A percentile compares a stretch with the other conserved stretches of the same genome.
Conservation (phyloP, 2,113 vertebrate genomes). For the Condylura cristata region DNA sequence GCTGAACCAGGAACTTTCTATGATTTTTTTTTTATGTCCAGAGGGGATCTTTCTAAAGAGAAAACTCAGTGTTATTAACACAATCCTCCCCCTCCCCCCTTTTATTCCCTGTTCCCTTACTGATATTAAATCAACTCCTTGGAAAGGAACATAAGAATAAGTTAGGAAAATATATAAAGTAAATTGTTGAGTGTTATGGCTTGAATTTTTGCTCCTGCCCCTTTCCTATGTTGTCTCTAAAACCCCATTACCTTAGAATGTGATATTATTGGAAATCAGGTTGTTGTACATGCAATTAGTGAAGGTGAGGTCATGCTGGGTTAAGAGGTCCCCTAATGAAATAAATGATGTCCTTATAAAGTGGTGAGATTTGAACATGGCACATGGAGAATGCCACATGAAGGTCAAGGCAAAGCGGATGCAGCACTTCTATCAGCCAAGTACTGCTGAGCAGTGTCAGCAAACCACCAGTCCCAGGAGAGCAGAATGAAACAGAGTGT, state of each 20-base stretch:
- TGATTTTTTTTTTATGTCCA: neutral
- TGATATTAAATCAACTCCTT: neutral
- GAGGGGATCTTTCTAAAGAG: neutral
- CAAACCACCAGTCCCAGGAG: neutral
- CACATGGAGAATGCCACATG: neutral
- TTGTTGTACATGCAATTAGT: neutral
- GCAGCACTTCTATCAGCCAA: neutral
- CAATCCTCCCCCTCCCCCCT: neutral
- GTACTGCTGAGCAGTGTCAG: neutral
- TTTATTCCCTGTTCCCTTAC: neutral
- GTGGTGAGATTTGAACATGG: neutral
- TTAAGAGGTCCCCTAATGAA: neutral
- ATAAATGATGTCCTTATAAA: neutral
- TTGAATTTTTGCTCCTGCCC: neutral
- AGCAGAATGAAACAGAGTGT: neutral
- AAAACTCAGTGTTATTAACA: neutral
- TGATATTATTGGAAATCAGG: no score
- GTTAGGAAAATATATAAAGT: neutral
- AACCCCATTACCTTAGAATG: no score
- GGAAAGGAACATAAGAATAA: neutral
- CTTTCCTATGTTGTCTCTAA: no score
- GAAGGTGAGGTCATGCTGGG: neutral
- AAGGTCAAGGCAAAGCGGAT: neutral
- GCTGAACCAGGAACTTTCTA: neutral
- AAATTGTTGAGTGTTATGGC: neutral